phyloP scores from a whole-genome alignment of 2,797 vertebrate genomes.

The Brachyalestes nurse region DNA sequence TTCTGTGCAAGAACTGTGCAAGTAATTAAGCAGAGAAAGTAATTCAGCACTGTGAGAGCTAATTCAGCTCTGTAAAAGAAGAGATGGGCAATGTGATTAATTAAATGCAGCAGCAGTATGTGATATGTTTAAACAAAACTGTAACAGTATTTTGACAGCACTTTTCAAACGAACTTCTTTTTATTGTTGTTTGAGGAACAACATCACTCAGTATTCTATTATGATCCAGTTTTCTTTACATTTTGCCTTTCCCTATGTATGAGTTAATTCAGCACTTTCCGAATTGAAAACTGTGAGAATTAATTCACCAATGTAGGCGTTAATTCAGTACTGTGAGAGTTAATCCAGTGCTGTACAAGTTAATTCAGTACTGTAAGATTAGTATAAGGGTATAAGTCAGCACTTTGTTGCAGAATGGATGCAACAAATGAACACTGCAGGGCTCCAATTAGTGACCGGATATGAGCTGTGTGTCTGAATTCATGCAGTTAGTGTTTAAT shows the following conservation, averaged over 20 bases:
- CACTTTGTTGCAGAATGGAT: neutral
- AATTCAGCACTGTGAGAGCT: too few species aligned
- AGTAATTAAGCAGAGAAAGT: too few species aligned
- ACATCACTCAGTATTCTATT: too few species aligned
- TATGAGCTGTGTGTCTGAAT: neutral
- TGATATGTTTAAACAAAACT: too few species aligned
- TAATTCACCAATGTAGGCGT: neutral
- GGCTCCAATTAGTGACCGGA: neutral
- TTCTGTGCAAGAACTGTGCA: too few species aligned
- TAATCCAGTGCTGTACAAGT: neutral
- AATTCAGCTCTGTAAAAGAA: too few species aligned
- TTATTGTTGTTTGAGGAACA: too few species aligned
- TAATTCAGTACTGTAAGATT: neutral
- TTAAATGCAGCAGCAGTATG: too few species aligned
- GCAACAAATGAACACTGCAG: neutral
- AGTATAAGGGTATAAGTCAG: neutral
- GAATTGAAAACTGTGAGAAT: neutral
- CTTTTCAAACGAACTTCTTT: too few species aligned
- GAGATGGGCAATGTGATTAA: too few species aligned
- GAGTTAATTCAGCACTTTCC: neutral
- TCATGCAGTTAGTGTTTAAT: neutral
- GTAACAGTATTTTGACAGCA: too few species aligned
- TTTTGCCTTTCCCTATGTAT: neutral
- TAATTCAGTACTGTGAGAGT: neutral
- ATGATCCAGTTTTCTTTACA: too few species aligned